Evolutionary conservation across 2,113 vertebrate genomes (phyloP), one percentile per base, ranked within the genome.

Genomic region (Rhinoderma darwinii): DNA sequence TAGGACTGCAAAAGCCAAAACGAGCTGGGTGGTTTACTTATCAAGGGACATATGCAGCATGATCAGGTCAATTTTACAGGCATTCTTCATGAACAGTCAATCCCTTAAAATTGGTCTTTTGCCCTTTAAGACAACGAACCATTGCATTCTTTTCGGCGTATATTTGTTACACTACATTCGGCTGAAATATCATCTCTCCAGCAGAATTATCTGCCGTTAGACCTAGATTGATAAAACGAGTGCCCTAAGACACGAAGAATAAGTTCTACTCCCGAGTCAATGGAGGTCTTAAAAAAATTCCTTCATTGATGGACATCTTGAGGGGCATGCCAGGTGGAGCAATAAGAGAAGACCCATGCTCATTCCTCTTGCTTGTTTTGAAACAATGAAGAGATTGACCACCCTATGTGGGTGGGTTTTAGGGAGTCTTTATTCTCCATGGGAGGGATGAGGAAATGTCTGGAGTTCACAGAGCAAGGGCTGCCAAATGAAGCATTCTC

Each of bases 381-480:
- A 89, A 96, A 96, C 32, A 96, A 93, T 61, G 95, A 93, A 90
- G 94, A 90, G 20, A 96, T 95, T 75, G 94, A 94, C 94, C 94
- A 96, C 7, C 92, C 94, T 56, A 86, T 88, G 70, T 92, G 94
- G 56, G 27, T 90, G 0, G 94, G 93, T 6, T 94, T 92, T 11
- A 94, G 88, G 41, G 93, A 95, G 61, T 96, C 95, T 76, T 91
- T 91, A 12, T 92, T 88, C 12, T 96, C 96, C 89, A 95, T 96
- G 4, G 93, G 89, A 1, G 97, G 97, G 86, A 99, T 96, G 88
- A 99, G 93, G 92, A 98, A 99, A 87, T 98, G 97, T 30, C 97
- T 96, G 74, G 98, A 99, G 88, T 96, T 97, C 87, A 99, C 89
- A 0, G 97, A 99, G 25, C 96, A 98, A 0, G 98, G 98, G 77